A percentile compares a stretch with the other conserved stretches of the same genome.
These are phyloP conservation scores for Ardeotis arabs DNA, from an alignment of 2,113 vertebrate species.

Conservation along the genomic window DNA sequence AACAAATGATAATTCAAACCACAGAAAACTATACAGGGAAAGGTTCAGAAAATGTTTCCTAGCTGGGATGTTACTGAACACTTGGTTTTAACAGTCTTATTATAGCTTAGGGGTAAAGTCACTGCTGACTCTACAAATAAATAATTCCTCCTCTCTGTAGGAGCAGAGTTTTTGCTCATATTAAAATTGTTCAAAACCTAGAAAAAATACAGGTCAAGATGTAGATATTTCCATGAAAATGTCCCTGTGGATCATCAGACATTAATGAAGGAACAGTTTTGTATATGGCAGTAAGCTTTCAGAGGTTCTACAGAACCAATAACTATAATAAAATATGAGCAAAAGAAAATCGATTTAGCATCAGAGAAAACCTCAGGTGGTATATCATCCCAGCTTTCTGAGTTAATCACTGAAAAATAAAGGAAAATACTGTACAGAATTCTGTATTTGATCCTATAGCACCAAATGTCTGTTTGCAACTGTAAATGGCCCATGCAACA, in stretches of 20 bases:
- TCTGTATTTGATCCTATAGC: not conserved
- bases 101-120: slow-evolving; percentile 19
- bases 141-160: not conserved
- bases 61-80: not conserved
- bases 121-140: slow-evolving; percentile 23
- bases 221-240: not conserved
- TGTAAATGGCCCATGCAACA: not conserved
- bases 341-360: slow-evolving; percentile 41
- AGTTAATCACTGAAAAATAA: slow-evolving; percentile 21
- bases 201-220: slow-evolving; percentile 1
- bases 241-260: not conserved
- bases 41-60: not conserved
- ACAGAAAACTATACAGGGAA: not conserved
- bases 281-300: not conserved
- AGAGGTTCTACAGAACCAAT: not conserved
- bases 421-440: not conserved
- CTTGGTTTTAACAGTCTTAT: slow-evolving; percentile 28
- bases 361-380: slow-evolving; percentile 32
- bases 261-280: not conserved
- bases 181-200: not conserved
- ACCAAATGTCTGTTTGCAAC: not conserved
- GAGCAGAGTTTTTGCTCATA: not conserved
- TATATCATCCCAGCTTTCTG: not conserved
- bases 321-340: slow-evolving; percentile 19
- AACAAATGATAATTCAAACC: slow-evolving; percentile 40